Evolutionary conservation across 2,113 vertebrate genomes (phyloP).

Genomic region (Bombycilla garrulus): DNA sequence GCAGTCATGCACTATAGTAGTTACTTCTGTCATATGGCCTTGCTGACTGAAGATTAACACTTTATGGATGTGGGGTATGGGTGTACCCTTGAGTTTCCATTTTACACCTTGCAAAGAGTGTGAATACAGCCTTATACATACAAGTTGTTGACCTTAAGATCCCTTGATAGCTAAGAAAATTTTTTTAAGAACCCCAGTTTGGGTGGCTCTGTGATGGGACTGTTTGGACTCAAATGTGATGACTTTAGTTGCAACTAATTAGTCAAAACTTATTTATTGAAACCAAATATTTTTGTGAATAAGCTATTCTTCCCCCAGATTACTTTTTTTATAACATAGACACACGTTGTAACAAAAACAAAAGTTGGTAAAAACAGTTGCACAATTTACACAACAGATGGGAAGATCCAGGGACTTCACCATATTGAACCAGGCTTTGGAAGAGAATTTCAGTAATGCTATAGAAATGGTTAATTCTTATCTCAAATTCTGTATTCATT

Average conservation of each 20-base stretch:
- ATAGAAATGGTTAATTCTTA: background rate
- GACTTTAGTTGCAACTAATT: background rate
- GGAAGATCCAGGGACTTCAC: background rate
- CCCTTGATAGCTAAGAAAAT: background rate
- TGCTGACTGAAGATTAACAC: constrained; percentile 29
- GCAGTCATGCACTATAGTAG: background rate
- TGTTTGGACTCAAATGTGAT: background rate
- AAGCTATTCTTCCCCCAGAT: background rate
- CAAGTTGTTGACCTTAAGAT: background rate
- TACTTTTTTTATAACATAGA: background rate
- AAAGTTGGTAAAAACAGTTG: background rate
- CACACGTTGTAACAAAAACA: background rate
- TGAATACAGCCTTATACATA: background rate
- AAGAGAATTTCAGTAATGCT: background rate
- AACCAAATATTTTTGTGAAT: background rate
- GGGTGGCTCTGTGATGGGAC: background rate
- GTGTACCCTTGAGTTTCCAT: background rate
- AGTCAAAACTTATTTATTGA: background rate
- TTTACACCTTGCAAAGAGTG: background rate
- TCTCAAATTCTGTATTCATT: background rate
- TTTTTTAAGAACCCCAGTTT: background rate
- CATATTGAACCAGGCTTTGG: background rate
- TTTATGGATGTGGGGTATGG: background rate
- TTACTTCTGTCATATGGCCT: background rate
- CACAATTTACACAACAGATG: background rate